Base-by-base conservation (phyloP, 2,888 invertebrate species). In the Temnothorax ravouxi region DNA sequence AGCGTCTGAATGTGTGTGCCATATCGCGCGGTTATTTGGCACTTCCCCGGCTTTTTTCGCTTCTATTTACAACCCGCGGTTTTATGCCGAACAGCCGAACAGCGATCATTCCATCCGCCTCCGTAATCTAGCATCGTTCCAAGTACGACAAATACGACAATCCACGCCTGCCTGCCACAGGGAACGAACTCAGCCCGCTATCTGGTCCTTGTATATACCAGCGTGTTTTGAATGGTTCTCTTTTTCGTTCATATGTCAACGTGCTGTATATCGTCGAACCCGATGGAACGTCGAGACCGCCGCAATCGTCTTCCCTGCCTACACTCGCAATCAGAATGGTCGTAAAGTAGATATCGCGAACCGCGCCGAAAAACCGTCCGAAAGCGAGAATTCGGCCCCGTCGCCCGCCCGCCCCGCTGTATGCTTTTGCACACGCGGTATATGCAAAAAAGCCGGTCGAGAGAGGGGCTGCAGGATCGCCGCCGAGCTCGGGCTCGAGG, bases 401-500 rank as follows among this genome's bases (percentile, higher is more conserved):
- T 41, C 84, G 71, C 88, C 62, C 56, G 56, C 21, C 83, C 25
- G 72, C 50, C 88, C 52, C 84, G 84, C 75, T 82, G 80, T 88
- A 85, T 69, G 89, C 83, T 79, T 84, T 89, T 72, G 84, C 84
- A 38, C 81, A 64, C 83, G 88, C 88, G 86, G 88, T 85, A 81
- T 90, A 90, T 90, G 88, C 88, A 88, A 89, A 89, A 88, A 88
- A 87, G 83, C 67, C 83, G 76, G 76, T 59, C 76, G 77, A 76
- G 84, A 84, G 85, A 34, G 71, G 84, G 75, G 56, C 61, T 69
- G 90, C 83, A 86, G 88, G 88, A 87, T 90, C 88, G 88, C 89
- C 89, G 87, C 84, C 74, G 85, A 87, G 88, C 86, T 79, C 85
- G 86, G 83, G 82, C 87, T 81, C 84, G 90, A 91, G 94, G 94